Evolutionary conservation across 53 echinoderm and acorn worm species (phyloP).

Genomic region (Pentamera pediparva): DNA sequence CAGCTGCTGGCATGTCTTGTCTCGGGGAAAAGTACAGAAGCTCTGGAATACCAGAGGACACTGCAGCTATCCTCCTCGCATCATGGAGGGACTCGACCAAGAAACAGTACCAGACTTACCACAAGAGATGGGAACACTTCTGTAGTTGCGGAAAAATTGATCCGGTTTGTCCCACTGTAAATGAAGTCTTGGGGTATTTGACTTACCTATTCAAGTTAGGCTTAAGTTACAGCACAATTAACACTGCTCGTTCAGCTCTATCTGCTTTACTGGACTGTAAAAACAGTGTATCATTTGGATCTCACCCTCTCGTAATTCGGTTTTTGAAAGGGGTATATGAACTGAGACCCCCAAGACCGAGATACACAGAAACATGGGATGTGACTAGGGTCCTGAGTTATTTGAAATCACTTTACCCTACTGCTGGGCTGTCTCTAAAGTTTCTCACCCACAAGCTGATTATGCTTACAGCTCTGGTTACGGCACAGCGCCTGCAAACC

Average conservation of each 20-base stretch:
- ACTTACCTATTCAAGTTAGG: background rate
- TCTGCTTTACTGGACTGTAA: background rate
- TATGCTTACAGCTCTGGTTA: conserved; percentile 11
- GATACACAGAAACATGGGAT: conserved; percentile 42
- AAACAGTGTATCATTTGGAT: conserved; percentile 9
- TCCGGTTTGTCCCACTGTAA: background rate
- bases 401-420: background rate
- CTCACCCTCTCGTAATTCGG: conserved; percentile 29
- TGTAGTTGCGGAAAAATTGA: conserved; percentile 15
- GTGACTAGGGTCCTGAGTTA: background rate
- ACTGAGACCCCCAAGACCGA: conserved; percentile 28
- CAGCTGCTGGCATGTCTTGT: background rate
- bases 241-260: background rate
- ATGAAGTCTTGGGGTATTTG: background rate
- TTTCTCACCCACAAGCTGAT: background rate
- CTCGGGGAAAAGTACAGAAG: background rate
- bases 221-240: background rate
- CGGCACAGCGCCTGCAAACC: conserved; percentile 13
- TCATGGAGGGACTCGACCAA: background rate
- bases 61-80: background rate
- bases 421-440: conserved; percentile 1
- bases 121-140: background rate
- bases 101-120: conserved; percentile 11
- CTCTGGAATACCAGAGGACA: background rate
- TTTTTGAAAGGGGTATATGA: conserved; percentile 46